These are phyloP conservation scores for Chelonoidis abingdonii DNA, from an alignment of 2,113 vertebrate species.

Conservation along the genomic window DNA sequence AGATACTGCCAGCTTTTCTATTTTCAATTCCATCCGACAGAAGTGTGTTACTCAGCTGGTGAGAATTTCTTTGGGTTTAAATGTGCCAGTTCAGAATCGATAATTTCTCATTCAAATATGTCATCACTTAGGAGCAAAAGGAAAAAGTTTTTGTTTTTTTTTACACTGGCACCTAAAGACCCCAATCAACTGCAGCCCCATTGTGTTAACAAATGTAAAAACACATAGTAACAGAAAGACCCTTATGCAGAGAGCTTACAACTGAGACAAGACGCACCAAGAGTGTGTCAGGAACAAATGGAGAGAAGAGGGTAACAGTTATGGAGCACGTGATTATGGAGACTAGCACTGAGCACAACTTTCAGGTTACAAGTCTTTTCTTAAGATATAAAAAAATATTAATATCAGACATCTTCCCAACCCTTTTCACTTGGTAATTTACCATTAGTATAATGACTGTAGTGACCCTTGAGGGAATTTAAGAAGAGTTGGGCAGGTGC, in stretches of 20 bases:
- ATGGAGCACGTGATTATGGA: rapidly evolving
- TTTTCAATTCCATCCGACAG: background rate
- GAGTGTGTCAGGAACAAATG: background rate
- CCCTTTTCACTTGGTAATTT: background rate
- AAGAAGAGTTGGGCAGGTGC: background rate
- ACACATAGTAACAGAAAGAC: background rate
- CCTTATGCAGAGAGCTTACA: background rate
- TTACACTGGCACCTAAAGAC: rapidly evolving
- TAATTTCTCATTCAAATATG: background rate
- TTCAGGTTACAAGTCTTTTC: background rate
- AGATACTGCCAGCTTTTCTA: background rate
- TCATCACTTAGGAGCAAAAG: background rate
- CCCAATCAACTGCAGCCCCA: background rate
- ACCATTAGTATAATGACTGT: background rate
- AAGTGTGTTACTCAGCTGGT: slow-evolving; percentile 21
- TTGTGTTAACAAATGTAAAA: background rate
- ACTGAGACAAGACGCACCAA: background rate
- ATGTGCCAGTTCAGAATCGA: background rate
- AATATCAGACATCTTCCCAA: background rate
- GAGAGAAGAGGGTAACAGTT: rapidly evolving
- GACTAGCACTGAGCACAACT: background rate
- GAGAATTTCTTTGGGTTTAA: background rate
- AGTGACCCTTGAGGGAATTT: background rate
- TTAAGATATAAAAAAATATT: too few species aligned
- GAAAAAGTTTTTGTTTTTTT: background rate